A percentile compares a stretch with the other conserved stretches of the same genome.
Conservation (phyloP, 2,888 invertebrate species). For the Dryomyza anilis region DNA sequence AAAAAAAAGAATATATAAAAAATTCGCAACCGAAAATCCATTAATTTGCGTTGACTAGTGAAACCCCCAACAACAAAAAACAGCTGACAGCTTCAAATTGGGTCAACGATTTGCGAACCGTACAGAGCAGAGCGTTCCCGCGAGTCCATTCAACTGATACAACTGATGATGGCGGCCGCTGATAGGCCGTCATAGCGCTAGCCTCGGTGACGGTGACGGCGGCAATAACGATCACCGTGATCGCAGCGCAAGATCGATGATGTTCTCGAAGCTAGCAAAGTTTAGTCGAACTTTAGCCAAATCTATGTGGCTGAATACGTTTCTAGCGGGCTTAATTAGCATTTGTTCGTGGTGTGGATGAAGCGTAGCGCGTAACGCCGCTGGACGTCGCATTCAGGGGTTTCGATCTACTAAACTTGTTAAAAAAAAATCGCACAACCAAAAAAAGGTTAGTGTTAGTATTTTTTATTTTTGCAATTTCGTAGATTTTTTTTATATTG, state of each 20-base stretch:
- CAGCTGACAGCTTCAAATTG: conserved; percentile 7
- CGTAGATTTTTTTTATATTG: no score
- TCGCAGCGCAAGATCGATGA: background rate
- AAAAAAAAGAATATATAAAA: background rate
- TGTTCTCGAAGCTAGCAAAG: no score
- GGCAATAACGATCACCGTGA: background rate
- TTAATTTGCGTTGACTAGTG: background rate
- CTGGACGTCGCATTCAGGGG: no score
- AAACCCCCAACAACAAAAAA: background rate
- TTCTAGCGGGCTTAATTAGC: conserved; percentile 6
- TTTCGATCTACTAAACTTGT: no score
- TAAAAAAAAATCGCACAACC: no score
- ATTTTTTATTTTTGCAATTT: no score
- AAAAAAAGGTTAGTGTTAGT: no score
- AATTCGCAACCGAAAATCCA: conserved; percentile 5
- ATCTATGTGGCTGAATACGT: no score
- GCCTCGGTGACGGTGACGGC: background rate
- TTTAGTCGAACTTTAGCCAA: no score
- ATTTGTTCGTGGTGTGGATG: no score
- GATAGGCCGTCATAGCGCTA: background rate
- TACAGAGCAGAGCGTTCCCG: no score
- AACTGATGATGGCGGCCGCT: background rate
- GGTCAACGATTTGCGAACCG: conserved; percentile 7
- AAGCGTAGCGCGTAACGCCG: no score
- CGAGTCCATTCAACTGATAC: background rate